Evolutionary conservation across 2,888 invertebrate species (phyloP), one percentile per base, ranked within the genome.

Genomic region (Drosophila incognita): DNA sequence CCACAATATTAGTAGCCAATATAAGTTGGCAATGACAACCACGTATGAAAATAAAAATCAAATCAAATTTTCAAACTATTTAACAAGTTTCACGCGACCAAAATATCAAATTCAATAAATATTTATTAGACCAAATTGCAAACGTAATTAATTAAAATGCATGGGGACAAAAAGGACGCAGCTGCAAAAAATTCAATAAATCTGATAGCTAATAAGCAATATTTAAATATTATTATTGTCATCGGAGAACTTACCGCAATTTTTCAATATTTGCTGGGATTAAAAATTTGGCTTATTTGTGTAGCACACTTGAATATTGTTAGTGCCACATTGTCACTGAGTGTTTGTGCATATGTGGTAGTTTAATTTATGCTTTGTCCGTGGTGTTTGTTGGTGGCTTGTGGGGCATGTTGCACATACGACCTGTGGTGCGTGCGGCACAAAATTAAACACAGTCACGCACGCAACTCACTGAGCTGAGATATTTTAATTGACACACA

Each of bases 401-500:
- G 21, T 60, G 24, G 33, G 38, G 51, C 63, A 72, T 79, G 63
- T 69, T 79, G 79, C 76, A 76, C 69, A 76, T 68, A 67, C 59
- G 76, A 67, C 56, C 35, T 69, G 60, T 75, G 68, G 74, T 63
- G 58, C 62, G 65, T 79, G 68, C 66, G 78, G 67, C 70, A 70
- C 67, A 48, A 77, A 73, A 76, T 84, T 79, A 86, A 85, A 77
- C 79, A 80, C 79, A 80, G 80, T 74, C 86, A 84, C 87, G 87
- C 87, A 80, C 79, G 35, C 69, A 79, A 81, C 76, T 81, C 85
- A 84, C 83, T 79, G 77, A 67, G 81, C 81, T 79, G 84, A 83
- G 81, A 78, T 74, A 77, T 85, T 85, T 84, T 85, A 86, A 86
- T 86, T 86, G 86, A 85, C 86, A 86, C 82, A 85, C 87, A 84